Base-by-base conservation (phyloP, 2,888 invertebrate genomes). In the Drosophila flavopinicola region DNA sequence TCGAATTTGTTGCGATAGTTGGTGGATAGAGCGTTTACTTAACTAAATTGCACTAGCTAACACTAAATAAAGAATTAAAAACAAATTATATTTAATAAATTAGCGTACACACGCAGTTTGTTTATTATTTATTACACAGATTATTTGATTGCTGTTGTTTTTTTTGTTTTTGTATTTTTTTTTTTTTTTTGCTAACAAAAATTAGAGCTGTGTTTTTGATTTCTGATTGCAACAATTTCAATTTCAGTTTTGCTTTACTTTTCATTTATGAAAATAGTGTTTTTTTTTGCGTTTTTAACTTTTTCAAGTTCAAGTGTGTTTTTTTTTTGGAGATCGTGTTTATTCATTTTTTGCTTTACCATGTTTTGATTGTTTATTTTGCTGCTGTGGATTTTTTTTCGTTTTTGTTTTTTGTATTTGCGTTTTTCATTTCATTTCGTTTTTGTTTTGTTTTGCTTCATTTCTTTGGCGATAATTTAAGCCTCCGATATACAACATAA, bases 1-100 rank as follows among this genome's bases (percentile, higher is more conserved):
- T 61, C 29, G 39, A 41, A 49, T 67, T 45, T 29, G 23, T 56
- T 49, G 39, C 41, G 29, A 20, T 33, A 32, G 45, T 57, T 59
- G 60, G 51, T 63, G 66, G 52, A 67, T 41, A 63, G 74, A 72
- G 73, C 61, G 37, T 37, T 61, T 53, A 67, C 71, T 71, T 71
- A 79, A 85, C 89, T 89, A 90, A 89, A 89, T 89, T 89, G 90
- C 89, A 89, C 89, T 89, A 89, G 89, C 90, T 89, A 89, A 88
- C 88, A 90, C 89, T 89, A 88, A 87, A 88, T 85, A 89, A 88
- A 88, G 78, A 83, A 83, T 78, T 75, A 85, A 87, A 83, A 85
- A 86, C 87, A 87, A 85, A 78, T 78, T 73, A 84, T 66, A 80
- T 73, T 83, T 72, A 85, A 87, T 85, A 86, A 78, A 80, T 86